Conservation (phyloP, 2,888 invertebrate genomes). For the Chymomyza procnemis region DNA sequence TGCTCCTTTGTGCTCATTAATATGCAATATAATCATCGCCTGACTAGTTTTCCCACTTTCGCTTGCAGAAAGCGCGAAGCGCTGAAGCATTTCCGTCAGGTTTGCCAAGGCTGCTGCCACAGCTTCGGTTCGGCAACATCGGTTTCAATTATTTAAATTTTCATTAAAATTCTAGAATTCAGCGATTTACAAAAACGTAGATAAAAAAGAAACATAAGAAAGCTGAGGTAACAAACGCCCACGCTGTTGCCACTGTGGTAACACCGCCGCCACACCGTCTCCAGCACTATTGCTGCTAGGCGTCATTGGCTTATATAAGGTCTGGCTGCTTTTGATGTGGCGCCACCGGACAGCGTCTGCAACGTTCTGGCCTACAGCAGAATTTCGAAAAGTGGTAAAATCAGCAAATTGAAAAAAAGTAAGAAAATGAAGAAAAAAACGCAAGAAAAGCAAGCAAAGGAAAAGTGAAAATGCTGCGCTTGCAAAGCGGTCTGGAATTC, state of each 20-base stretch:
- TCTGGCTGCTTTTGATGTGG: neutral
- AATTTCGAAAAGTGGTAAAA: slow-evolving; percentile 63
- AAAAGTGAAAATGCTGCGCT: slow-evolving; percentile 55
- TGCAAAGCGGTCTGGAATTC: slow-evolving; percentile 67
- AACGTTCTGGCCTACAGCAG: slow-evolving; percentile 32
- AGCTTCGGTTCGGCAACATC: slow-evolving; percentile 25
- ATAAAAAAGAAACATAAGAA: slow-evolving; percentile 9
- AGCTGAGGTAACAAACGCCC: neutral
- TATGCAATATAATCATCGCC: slow-evolving; percentile 51
- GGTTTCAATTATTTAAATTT: slow-evolving; percentile 71
- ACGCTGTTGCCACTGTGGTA: neutral
- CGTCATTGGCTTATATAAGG: neutral
- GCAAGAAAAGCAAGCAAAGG: slow-evolving; percentile 20
- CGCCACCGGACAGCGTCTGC: neutral
- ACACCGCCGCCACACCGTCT: neutral
- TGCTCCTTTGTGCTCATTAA: slow-evolving; percentile 58
- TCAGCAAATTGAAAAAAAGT: slow-evolving; percentile 35
- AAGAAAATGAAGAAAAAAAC: slow-evolving; percentile 8
- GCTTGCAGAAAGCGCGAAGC: neutral
- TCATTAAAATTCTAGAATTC: slow-evolving; percentile 57
- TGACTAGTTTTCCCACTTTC: slow-evolving; percentile 4
- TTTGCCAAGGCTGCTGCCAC: neutral
- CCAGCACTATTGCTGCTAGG: slow-evolving; percentile 5
- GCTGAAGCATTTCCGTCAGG: neutral
- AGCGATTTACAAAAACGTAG: slow-evolving; percentile 24